These are phyloP conservation scores for Cephus sareptanus DNA, from an alignment of 2,888 invertebrate species.

Conservation along the genomic window DNA sequence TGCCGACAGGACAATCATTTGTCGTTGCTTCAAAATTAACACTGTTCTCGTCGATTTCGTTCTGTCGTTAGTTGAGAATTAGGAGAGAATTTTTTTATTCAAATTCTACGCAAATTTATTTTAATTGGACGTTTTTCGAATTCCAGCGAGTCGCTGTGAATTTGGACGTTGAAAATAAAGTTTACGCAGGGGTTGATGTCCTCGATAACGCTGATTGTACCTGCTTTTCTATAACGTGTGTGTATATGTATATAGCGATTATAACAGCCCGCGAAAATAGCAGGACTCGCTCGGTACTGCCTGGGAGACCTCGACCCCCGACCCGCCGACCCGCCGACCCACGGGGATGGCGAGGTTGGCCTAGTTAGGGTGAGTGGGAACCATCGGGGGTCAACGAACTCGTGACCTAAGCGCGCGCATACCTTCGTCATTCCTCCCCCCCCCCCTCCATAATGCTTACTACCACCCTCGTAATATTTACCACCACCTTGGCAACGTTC, in stretches of 20 bases:
- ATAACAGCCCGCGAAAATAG: constrained; percentile 49
- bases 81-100: too few species aligned
- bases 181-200: constrained; percentile 33
- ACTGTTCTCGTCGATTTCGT: too few species aligned
- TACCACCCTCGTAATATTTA: constrained; percentile 62
- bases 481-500: constrained; percentile 51
- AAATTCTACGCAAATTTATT: not conserved
- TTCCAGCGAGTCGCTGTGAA: not conserved
- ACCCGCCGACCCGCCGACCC: constrained; percentile 30
- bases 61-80: too few species aligned
- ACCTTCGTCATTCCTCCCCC: constrained; percentile 60
- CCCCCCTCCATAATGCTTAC: constrained; percentile 66
- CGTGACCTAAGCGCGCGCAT: constrained; percentile 59
- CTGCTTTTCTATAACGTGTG: constrained; percentile 29
- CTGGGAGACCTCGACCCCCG: constrained; percentile 10
- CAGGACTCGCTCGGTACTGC: constrained; percentile 24
- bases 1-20: not conserved
- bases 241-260: not conserved
- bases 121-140: not conserved
- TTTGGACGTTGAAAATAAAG: not conserved
- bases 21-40: not conserved
- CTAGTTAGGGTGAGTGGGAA: constrained; percentile 62
- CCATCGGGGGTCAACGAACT: constrained; percentile 63
- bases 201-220: constrained; percentile 54
- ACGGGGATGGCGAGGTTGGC: constrained; percentile 46